Percentiles rank a stretch among this genome's conserved stretches.
These are phyloP conservation scores for Melanotus villosus DNA, from an alignment of 2,888 invertebrate genomes.

Conservation along the genomic window DNA sequence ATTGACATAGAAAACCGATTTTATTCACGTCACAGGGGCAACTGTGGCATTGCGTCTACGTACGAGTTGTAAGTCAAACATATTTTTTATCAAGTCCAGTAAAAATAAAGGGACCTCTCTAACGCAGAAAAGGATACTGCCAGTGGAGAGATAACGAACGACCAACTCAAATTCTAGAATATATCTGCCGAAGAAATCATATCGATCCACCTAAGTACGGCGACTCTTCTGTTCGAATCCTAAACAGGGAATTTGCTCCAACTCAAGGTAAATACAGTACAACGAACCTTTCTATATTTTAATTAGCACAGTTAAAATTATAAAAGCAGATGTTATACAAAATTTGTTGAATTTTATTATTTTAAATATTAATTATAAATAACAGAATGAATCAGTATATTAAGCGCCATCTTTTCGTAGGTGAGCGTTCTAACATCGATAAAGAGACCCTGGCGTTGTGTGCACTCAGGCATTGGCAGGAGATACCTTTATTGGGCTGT, in stretches of 20 bases:
- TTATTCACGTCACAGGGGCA: constrained; percentile 83
- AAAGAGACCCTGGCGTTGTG: constrained; percentile 84
- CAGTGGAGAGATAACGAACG: constrained; percentile 83
- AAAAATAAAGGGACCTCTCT: too few relatives aligned
- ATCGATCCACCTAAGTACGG: constrained; percentile 71
- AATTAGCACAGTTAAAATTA: neutral
- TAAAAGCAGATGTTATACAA: too few relatives aligned
- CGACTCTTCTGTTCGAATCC: constrained; percentile 71
- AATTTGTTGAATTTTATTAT: too few relatives aligned
- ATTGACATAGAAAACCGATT: constrained; percentile 92
- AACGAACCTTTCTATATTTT: neutral
- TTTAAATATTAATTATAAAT: too few relatives aligned
- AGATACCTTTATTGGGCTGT: constrained; percentile 84
- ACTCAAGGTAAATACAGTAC: neutral
- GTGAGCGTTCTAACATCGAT: neutral
- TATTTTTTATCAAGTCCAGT: too few relatives aligned
- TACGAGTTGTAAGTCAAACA: constrained; percentile 79
- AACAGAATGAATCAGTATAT: neutral
- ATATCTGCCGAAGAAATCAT: constrained; percentile 79
- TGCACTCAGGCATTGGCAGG: constrained; percentile 82
- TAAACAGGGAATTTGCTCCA: constrained; percentile 63
- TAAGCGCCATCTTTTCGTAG: neutral
- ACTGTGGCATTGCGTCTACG: constrained; percentile 81
- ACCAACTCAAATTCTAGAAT: constrained; percentile 81
- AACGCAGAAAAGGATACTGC: constrained; percentile 78